Base-by-base conservation (phyloP, 2,888 invertebrate genomes). In the Melieria crassipennis region DNA sequence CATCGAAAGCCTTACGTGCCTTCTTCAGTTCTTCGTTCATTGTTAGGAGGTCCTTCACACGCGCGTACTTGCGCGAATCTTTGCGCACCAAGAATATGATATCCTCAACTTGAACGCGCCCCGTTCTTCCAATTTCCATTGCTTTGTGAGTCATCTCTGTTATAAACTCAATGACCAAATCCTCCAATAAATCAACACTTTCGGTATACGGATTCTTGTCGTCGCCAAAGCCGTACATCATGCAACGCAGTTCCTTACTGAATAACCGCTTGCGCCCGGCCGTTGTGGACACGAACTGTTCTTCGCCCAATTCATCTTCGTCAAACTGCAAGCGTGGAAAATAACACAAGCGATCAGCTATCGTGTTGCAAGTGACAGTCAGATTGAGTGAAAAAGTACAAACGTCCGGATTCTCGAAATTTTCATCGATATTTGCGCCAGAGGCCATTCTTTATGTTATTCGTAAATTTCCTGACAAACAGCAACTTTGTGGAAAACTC, bases 171-270 rank as follows among this genome's bases (percentile, higher is more conserved):
- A 99, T 96, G 0, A 99, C 98, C 62, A 99, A 88, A 87, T 99
- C 98, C 88, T 99, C 99, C 64, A 99, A 89, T 62, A 98, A 90
- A 85, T 99, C 99, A 0, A 99, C 98, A 84, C 98, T 98, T 88
- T 99, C 99, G 1, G 99, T 99, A 82, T 97, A 99, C 0, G 99
- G 99, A 88, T 98, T 99, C 86, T 97, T 97, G 85, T 99, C 99
- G 87, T 99, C 99, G 5, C 99, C 99, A 89, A 99, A 99, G 0
- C 99, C 99, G 86, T 97, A 99, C 97, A 99, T 98, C 99, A 99
- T 99, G 80, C 97, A 96, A 47, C 97, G 90, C 57, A 98, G 87
- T 86, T 97, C 97, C 87, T 97, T 97, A 72, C 96, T 96, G 79
- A 97, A 97, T 3, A 96, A 85, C 60, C 96, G 89, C 85, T 96